Evolutionary conservation across 2,113 vertebrate species (phyloP).

Genomic region (Montifringilla adamsi): DNA sequence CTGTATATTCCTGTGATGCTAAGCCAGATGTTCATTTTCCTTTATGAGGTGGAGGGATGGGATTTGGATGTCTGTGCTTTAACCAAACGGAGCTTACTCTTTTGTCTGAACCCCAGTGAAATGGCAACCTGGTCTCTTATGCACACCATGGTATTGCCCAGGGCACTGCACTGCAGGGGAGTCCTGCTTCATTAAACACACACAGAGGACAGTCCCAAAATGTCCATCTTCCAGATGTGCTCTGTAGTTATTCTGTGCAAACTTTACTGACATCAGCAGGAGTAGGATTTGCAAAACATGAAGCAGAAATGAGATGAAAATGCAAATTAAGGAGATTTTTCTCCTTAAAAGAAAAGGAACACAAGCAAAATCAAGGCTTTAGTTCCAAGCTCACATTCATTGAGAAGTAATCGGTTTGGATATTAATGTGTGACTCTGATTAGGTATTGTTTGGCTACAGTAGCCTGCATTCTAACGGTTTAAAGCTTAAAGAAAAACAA

Average conservation of each 20-base stretch:
- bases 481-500: not conserved
- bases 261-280: accelerated
- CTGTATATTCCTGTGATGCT: not conserved
- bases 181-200: not conserved
- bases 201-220: not conserved
- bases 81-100: not conserved
- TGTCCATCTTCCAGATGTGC: not conserved
- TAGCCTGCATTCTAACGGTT: not conserved
- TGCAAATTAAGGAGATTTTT: not conserved
- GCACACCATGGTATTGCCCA: not conserved
- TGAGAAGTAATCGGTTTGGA: not conserved
- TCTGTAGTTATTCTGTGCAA: not conserved
- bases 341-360: not conserved
- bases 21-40: not conserved
- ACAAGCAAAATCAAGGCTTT: slow-evolving; percentile 24
- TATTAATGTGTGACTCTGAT: not conserved
- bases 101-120: not conserved
- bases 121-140: not conserved
- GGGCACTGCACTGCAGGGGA: not conserved
- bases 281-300: not conserved
- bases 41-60: not conserved
- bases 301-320: not conserved
- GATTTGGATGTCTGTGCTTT: not conserved
- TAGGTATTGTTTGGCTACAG: not conserved
- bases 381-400: not conserved